Base-by-base conservation (phyloP, 2,888 invertebrate genomes). In the Cryptocephalus primarius region DNA sequence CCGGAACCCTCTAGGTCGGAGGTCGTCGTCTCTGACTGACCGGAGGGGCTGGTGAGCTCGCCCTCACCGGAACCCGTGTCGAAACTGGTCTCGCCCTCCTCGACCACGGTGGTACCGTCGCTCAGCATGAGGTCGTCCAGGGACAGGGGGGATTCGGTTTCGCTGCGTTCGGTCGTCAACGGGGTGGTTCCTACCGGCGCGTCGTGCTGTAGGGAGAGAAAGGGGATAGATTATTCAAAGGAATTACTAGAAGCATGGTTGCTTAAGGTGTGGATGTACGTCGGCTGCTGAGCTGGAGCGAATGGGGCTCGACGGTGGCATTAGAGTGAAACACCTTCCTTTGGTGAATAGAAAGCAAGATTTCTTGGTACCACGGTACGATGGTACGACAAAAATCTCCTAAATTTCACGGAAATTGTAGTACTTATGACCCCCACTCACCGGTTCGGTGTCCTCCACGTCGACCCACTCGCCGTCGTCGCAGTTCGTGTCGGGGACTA, bases 381-480 rank as follows among this genome's bases (percentile, higher is more conserved):
- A n/a, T n/a, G n/a, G n/a, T n/a, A n/a, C n/a, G n/a, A n/a, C n/a
- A n/a, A n/a, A n/a, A n/a, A n/a, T n/a, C n/a, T n/a, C n/a, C n/a
- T n/a, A n/a, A n/a, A n/a, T n/a, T n/a, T n/a, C n/a, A n/a, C n/a
- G n/a, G n/a, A n/a, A n/a, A n/a, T n/a, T n/a, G n/a, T n/a, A n/a
- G n/a, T n/a, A n/a, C n/a, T n/a, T n/a, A n/a, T n/a, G n/a, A n/a
- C n/a, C n/a, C n/a, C n/a, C n/a, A n/a, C 22, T 22, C 22, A 22
- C 22, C 22, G 22, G 22, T 22, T 22, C 3, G 6, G 22, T 22
- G 6, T 73, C 69, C 49, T 70, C 65, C 11, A 65, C 65, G 39
- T 73, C 71, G 13, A 72, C 70, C 61, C 72, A 67, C 60, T 74
- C 75, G n/a, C 75, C 75, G 44, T 73, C 73, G 32, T 72, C 69